Conservation (phyloP, 2,797 vertebrate species). For the Macropodus opercularis region DNA sequence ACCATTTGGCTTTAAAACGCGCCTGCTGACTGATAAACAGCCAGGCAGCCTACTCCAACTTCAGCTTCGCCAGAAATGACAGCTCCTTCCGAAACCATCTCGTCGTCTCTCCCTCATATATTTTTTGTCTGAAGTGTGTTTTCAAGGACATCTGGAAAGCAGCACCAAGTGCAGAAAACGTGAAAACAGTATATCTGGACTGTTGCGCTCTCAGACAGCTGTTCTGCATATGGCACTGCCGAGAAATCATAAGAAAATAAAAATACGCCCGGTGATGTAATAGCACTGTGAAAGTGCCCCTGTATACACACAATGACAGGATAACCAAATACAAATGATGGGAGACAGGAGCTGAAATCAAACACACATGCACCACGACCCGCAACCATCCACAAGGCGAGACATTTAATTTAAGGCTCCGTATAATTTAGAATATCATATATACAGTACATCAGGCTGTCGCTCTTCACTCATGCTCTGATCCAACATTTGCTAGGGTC, state of each 20-base stretch:
- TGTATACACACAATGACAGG: constrained; percentile 30
- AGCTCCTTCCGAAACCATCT: constrained; percentile 55
- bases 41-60: constrained; percentile 42
- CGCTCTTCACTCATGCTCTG: constrained; percentile 62
- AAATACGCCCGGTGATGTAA: constrained; percentile 45
- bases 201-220: constrained; percentile 57
- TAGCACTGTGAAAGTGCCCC: constrained; percentile 53
- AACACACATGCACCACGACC: constrained; percentile 82
- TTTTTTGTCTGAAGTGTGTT: constrained; percentile 48
- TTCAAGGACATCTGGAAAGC: constrained; percentile 72
- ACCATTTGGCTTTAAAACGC: constrained; percentile 39
- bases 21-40: constrained; percentile 55
- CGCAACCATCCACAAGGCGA: constrained; percentile 74
- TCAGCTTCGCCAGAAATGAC: constrained; percentile 42
- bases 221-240: constrained; percentile 55
- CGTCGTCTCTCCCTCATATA: constrained; percentile 29
- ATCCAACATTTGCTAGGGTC: constrained; percentile 69
- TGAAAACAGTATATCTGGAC: constrained; percentile 45
- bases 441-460: constrained; percentile 28
- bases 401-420: constrained; percentile 89
- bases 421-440: constrained; percentile 85
- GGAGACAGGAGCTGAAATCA: constrained; percentile 66
- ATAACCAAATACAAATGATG: constrained; percentile 37
- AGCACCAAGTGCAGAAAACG: constrained; percentile 36
- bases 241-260: constrained; percentile 60